Evolutionary conservation across 2,113 vertebrate genomes (phyloP), one percentile per base, ranked within the genome.

Genomic region (Perognathus longimembris): DNA sequence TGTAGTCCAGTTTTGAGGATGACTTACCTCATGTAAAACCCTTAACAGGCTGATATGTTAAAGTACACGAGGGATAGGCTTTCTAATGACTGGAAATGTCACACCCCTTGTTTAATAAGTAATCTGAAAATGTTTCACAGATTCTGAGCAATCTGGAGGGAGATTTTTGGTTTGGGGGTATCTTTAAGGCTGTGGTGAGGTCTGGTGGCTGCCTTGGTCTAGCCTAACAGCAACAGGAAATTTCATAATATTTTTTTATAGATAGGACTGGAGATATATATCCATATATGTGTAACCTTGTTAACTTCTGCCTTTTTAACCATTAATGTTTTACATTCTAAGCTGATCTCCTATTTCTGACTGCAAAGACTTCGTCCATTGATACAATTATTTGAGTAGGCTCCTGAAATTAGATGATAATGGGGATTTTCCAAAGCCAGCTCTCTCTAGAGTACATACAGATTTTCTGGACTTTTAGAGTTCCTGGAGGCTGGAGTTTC

Each of bases 171-270:
- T 85, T 92, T 92, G 54, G 75, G 73, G 24, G 20, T n/a, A 36
- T 61, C 74, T 88, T 93, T 90, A 91, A 66, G 34, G 30, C 57
- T n/a, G 28, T 38, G 34, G 79, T 91, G 42, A 81, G 5, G 32
- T 63, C 75, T 88, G 50, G 73, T 40, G 50, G 42, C 59, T 92
- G 12, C 40, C 22, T 24, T 76, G 28, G 28, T 76, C 42, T 57
- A n/a, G 61, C 4, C 3, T 18, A 66, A 45, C 22, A 88, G n/a
- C 66, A 69, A 80, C 24, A 77, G 64, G 75, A 86, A 78, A 83
- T 82, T 64, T 74, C 30, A 32, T 42, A 45, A 86, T 93, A 87
- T 93, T 40, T 73, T 86, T 12, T 6, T 18, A 22, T 26, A 77
- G 73, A 57, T 67, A 42, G 18, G 57, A 86, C 42, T 34, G 14